Base-by-base conservation (phyloP, 2,797 vertebrate species). In the Pelobates cultripes region DNA sequence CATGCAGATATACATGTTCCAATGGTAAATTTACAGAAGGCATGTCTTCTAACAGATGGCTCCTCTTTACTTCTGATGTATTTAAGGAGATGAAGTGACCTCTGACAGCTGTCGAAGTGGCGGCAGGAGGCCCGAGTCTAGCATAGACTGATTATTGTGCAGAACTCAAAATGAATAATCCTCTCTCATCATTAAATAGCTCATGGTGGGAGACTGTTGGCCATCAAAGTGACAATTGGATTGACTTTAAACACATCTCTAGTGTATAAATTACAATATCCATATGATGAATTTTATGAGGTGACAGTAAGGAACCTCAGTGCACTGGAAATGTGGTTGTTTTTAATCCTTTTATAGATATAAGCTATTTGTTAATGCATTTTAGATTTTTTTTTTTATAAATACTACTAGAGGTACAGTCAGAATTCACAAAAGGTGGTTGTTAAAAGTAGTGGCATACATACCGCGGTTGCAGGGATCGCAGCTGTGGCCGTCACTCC, bases 31-130 rank as follows among this genome's bases (percentile, higher is more conserved):
- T 75, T 85, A 70, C 84, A 81, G 42, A 84, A 10, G 41, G 80
- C 61, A 64, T 84, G 72, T 55, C 66, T 75, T 45, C 15, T 53
- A 75, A 71, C 86, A 89, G 85, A 88, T 84, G 86, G 86, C 66
- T 63, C 70, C 84, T 68, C 78, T 69, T 77, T 86, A 64, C 69
- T 81, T 70, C 3, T 3, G 2, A 0, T 17, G 40, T 3, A 74
- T 80, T 82, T 77, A 83, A 66, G 85, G 69, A 84, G 69, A 47
- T 53, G 83, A 55, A 41, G 69, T 83, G 80, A 45, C 40, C 70
- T 64, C 28, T 70, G 63, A 57, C 85, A 88, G 86, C 79, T 86
- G 82, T 63, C 77, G 83, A 15, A 51, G 15, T 66, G 17, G 40
- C 76, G 44, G 43, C 44, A 28, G 73, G 84, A 69, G 70, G 69